Evolutionary conservation across 2,113 vertebrate species (phyloP), one percentile per base, ranked within the genome.

Genomic region (sheep (Ovis aries)): DNA sequence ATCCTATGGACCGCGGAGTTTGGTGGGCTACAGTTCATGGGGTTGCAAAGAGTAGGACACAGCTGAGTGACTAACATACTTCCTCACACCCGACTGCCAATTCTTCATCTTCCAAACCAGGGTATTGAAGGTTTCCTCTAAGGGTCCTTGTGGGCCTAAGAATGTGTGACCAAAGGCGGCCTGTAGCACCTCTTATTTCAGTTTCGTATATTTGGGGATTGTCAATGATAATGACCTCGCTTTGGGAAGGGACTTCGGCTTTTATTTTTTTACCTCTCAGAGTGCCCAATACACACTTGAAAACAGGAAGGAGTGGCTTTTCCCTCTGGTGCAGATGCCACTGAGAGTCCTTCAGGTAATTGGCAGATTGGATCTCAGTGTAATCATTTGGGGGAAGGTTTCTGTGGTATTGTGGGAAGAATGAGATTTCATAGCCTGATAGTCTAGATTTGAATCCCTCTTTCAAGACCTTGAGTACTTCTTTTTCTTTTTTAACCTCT

Each of bases 61-160:
- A 25, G 14, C 23, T 43, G 71, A 27, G 12, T 43, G 6, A 7
- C 71, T 43, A 43, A 77, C 12, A 77, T 43, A 43, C 71, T 67
- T 84, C 52, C 52, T 52, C 16, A 27, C 2, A 36, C 1, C 3
- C 4, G 14, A 4, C 8, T 2, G 5, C 9, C 57, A 25, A 36
- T 53, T 77, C 36, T 64, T 57, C 36, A 60, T 59, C 62, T 60
- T 91, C 64, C 84, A 60, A 83, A 55, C 3, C 6, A 83, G 7
- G 7, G 10, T 5, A 55, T 40, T 92, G 27, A 25, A 57, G 31
- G n/a, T 83, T 8, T n/a, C 8, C 21, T 64, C 16, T 52, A 43
- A 67, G 21, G 0, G 9, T n/a, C 19, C 40, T 8, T 81, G 8
- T 59, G 57, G 25, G 29, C 60, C 40, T n/a, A 57, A 50, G 43